A percentile compares a stretch with the other conserved stretches of the same genome.
Conservation (phyloP, 2,797 vertebrate genomes). For the Coregonus ussuriensis region DNA sequence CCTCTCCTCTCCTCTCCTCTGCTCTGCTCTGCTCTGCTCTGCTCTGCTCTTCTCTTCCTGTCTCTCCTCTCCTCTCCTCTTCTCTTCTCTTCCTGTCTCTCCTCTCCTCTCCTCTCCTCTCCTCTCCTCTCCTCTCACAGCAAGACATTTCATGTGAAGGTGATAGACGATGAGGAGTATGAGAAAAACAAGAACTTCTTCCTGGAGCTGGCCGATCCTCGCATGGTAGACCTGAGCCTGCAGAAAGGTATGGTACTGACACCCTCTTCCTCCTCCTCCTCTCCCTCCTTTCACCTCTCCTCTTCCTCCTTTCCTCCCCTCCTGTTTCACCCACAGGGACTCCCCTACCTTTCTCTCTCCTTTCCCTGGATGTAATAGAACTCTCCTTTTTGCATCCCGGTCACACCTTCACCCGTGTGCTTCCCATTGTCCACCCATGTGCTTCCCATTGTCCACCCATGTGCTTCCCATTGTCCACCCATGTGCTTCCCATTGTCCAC, state of each 20-base stretch:
- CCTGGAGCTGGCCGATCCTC: conserved; percentile 97
- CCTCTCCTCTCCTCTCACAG: conserved; percentile 76
- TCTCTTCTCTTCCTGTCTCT: neutral
- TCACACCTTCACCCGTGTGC: conserved; percentile 8
- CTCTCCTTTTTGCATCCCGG: neutral
- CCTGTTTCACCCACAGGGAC: neutral
- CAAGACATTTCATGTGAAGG: conserved; percentile 96
- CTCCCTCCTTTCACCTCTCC: too few relatives aligned
- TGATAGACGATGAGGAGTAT: conserved; percentile 99
- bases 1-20: conserved; percentile 14
- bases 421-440: neutral
- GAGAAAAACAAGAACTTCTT: conserved; percentile 99
- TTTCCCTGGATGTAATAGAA: neutral
- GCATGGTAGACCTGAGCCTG: conserved; percentile 98
- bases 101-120: conserved; percentile 44
- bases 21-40: too few relatives aligned
- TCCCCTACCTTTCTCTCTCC: conserved; percentile 48
- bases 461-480: too few relatives aligned
- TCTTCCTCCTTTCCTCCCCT: neutral
- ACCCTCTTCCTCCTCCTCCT: too few relatives aligned
- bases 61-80: neutral
- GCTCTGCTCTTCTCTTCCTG: neutral
- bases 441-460: neutral
- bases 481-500: too few relatives aligned
- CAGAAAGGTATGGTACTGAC: conserved; percentile 94